These are phyloP conservation scores for Hippocampus guttulatus DNA, from an alignment of 2,113 vertebrate genomes.

Conservation along the genomic window DNA sequence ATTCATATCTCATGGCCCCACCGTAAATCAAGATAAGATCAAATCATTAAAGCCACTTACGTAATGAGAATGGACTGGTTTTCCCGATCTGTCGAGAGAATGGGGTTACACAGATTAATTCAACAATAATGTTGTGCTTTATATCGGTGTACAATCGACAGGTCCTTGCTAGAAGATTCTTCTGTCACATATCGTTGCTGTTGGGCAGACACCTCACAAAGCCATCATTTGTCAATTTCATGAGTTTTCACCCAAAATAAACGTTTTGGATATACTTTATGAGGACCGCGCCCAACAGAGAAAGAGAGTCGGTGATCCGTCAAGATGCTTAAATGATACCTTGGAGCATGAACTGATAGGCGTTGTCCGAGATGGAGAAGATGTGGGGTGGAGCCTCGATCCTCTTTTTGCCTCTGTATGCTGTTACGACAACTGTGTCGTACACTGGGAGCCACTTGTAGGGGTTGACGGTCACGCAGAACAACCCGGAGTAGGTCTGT, in stretches of 20 bases:
- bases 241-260: background rate
- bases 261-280: background rate
- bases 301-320: background rate
- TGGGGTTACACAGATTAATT: background rate
- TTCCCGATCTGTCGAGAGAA: constrained; percentile 71
- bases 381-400: constrained; percentile 67
- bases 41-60: constrained; percentile 64
- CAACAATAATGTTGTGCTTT: background rate
- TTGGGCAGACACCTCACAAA: background rate
- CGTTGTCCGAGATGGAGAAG: constrained; percentile 69
- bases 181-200: no score
- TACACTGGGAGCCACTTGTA: constrained; percentile 86
- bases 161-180: background rate
- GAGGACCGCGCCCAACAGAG: background rate
- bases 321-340: constrained; percentile 35
- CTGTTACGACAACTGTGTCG: constrained; percentile 48
- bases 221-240: background rate
- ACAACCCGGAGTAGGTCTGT: constrained; percentile 82
- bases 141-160: background rate
- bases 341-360: constrained; percentile 70
- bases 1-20: no score
- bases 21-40: background rate
- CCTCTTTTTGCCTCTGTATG: constrained; percentile 65
- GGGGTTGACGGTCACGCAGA: constrained; percentile 84
- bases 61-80: constrained; percentile 78